These are phyloP conservation scores for Rhyzopertha dominica DNA, from an alignment of 1,140 invertebrate species.

Conservation along the genomic window DNA sequence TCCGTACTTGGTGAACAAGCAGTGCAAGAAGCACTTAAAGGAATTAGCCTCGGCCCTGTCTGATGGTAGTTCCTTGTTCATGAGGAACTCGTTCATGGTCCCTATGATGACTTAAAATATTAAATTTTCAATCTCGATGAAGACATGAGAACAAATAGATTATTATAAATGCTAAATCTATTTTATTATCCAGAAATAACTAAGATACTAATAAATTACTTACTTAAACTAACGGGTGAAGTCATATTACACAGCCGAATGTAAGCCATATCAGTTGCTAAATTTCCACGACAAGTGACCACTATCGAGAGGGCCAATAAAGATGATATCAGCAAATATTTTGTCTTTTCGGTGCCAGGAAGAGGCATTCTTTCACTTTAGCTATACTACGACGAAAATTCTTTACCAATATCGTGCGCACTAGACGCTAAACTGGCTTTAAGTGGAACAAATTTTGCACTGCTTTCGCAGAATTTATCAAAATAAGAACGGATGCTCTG, in stretches of 20 bases:
- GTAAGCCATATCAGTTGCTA: conserved; percentile 27
- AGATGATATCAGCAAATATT: no score
- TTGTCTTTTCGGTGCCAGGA: no score
- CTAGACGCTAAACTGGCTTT: no score
- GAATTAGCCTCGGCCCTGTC: conserved; percentile 18
- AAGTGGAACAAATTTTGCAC: no score
- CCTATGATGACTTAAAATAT: conserved; percentile 10
- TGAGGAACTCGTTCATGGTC: conserved; percentile 33
- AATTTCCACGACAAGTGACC: no score
- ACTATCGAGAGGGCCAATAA: no score
- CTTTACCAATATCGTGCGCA: no score
- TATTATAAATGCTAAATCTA: background rate
- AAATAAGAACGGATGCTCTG: no score
- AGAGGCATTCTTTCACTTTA: no score
- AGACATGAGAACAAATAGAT: conserved; percentile 1
- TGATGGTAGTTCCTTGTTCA: conserved; percentile 25
- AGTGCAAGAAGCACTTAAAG: conserved; percentile 36
- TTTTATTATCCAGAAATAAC: background rate
- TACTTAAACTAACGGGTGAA: conserved; percentile 30
- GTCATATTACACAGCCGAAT: conserved; percentile 33
- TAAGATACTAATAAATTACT: conserved; percentile 17
- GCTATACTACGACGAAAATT: no score
- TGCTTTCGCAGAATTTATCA: no score
- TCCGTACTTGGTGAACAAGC: conserved; percentile 34
- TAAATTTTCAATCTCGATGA: background rate